Base-by-base conservation (phyloP, 1,140 invertebrate species). In the Maconellicoccus hirsutus region DNA sequence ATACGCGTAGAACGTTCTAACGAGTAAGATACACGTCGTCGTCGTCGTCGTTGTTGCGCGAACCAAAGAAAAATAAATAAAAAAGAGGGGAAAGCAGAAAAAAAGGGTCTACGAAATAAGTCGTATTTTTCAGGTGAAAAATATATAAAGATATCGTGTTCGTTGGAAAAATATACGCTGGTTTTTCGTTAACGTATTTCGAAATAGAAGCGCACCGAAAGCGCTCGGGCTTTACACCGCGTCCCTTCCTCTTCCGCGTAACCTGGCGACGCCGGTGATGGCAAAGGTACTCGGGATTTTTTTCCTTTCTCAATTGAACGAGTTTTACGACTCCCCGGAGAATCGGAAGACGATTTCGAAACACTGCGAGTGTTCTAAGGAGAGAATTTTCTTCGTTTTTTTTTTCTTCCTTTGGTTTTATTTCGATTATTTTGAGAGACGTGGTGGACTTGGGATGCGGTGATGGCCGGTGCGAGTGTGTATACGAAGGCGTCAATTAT, bases 261-360 rank as follows among this genome's bases (percentile, higher is more conserved):
- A n/a, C n/a, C n/a, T n/a, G n/a, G n/a, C n/a, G n/a, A n/a, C n/a
- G n/a, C n/a, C n/a, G n/a, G n/a, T n/a, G n/a, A n/a, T n/a, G n/a
- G n/a, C n/a, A n/a, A n/a, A n/a, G n/a, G n/a, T n/a, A n/a, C n/a
- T 38, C 33, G 33, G 33, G 6, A 6, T 6, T 38, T 19, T 4
- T 16, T 52, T 16, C n/a, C 42, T 14, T 25, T 66, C 61, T 66
- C 61, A 19, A 66, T 66, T 66, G 22, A 66, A 19, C 25, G 61
- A 23, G 61, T 66, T 66, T 66, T 66, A 66, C 61, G 61, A 66
- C 61, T 66, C 61, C 16, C 61, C 61, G 25, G 61, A 23, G 61
- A 26, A 66, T 66, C 21, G 21, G 61, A 66, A 66, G 61, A 66
- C 61, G 25, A 66, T 66, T 66, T 26, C 16, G 22, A 22, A 16